These are phyloP conservation scores for Acanthaster planci DNA, from an alignment of 35 echinoderm and acorn worm species.

Conservation along the genomic window DNA sequence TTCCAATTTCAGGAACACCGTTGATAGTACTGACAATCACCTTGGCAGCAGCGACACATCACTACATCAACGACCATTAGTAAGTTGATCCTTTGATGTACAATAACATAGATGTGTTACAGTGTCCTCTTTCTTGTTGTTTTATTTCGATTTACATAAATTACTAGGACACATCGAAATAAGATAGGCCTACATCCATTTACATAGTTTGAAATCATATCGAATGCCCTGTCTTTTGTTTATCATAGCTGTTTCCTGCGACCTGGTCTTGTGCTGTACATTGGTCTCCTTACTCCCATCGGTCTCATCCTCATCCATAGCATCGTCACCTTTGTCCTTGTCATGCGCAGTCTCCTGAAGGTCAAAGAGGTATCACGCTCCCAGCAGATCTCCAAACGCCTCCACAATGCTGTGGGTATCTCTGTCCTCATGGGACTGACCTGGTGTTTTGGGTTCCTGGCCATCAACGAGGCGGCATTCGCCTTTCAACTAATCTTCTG, in stretches of 20 bases:
- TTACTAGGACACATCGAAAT: too few species aligned
- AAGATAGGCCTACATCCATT: too few species aligned
- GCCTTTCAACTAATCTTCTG: conserved; percentile 69
- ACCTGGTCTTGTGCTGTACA: conserved; percentile 46
- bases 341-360: conserved; percentile 70
- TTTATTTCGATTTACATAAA: too few species aligned
- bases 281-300: conserved; percentile 59
- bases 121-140: too few species aligned
- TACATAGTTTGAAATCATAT: too few species aligned
- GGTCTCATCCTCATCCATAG: conserved; percentile 68
- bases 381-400: conserved; percentile 27
- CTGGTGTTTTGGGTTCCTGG: conserved; percentile 81
- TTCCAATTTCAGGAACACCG: too few species aligned
- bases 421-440: conserved; percentile 71
- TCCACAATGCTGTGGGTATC: conserved; percentile 55
- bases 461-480: conserved; percentile 39
- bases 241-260: conserved; percentile 68
- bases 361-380: conserved; percentile 29
- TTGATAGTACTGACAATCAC: too few species aligned
- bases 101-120: too few species aligned
- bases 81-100: too few species aligned
- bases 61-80: too few species aligned
- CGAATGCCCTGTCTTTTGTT: background rate
- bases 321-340: conserved; percentile 59
- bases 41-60: too few species aligned